Conservation (phyloP, 2,113 vertebrate genomes). For the human (Homo sapiens) region DNA sequence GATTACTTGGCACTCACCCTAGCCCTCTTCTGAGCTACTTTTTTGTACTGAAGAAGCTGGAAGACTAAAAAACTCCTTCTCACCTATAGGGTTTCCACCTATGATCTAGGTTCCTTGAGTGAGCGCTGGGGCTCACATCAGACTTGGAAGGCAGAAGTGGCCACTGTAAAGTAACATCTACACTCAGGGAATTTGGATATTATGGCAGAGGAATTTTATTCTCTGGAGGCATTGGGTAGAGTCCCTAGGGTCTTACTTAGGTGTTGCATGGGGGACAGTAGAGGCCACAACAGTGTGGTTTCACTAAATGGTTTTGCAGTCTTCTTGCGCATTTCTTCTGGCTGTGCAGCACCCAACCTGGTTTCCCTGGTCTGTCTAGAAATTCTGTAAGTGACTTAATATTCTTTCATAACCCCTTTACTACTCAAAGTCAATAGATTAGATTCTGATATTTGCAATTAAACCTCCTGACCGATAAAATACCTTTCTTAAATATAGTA, state of each 20-base stretch:
- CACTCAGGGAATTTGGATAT: background rate
- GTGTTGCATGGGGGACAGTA: background rate
- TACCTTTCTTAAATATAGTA: background rate
- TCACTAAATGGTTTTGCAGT: background rate
- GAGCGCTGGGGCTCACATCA: background rate
- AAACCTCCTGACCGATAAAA: background rate
- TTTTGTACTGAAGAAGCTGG: background rate
- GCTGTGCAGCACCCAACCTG: background rate
- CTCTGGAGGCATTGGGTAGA: background rate
- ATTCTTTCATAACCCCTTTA: background rate
- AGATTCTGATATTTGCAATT: background rate
- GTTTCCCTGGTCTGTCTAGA: background rate
- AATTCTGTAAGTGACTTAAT: background rate
- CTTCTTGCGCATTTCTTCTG: background rate
- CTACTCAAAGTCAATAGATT: background rate
- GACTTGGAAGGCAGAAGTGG: background rate
- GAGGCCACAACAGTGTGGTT: background rate
- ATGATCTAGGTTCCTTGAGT: background rate
- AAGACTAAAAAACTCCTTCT: background rate
- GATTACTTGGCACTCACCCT: background rate
- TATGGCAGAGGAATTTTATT: background rate
- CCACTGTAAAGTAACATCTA: background rate
- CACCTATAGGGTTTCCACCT: background rate
- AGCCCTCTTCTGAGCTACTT: background rate
- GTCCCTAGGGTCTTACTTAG: background rate